These are phyloP conservation scores for Bembecia ichneumoniformis DNA, from an alignment of 2,888 invertebrate genomes.

Conservation along the genomic window DNA sequence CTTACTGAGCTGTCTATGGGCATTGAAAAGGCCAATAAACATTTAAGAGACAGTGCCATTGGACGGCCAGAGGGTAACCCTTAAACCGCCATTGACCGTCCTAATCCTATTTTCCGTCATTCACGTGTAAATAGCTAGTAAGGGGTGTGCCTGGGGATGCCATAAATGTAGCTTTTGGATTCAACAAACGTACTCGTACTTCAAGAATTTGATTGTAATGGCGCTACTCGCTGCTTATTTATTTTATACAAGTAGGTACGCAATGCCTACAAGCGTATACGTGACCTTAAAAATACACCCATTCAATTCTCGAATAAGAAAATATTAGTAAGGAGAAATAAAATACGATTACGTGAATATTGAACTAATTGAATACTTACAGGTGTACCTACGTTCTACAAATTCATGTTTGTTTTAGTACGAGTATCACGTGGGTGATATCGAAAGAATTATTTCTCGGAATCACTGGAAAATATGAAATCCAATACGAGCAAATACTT, in stretches of 20 bases:
- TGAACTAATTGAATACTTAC: too few species aligned
- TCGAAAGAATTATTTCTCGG: too few species aligned
- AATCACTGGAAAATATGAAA: too few species aligned
- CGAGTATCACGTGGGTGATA: too few species aligned
- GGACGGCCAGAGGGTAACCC: constrained; percentile 12
- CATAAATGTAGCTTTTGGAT: constrained; percentile 32
- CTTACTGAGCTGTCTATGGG: constrained; percentile 3
- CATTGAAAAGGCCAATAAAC: constrained; percentile 16
- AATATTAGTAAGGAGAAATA: too few species aligned
- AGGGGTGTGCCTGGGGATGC: constrained; percentile 5
- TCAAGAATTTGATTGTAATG: constrained; percentile 39
- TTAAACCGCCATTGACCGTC: constrained; percentile 21
- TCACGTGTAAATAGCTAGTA: constrained; percentile 15
- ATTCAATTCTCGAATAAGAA: constrained; percentile 9
- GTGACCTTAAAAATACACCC: too few species aligned
- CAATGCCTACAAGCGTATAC: too few species aligned
- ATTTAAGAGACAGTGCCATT: constrained; percentile 15
- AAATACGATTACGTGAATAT: too few species aligned
- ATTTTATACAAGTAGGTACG: too few species aligned
- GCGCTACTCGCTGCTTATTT: constrained; percentile 17
- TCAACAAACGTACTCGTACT: constrained; percentile 43
- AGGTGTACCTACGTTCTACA: too few species aligned
- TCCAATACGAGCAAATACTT: too few species aligned
- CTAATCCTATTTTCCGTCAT: constrained; percentile 29
- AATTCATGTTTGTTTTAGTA: too few species aligned